phyloP scores from a whole-genome alignment of 2,888 invertebrate genomes.

The Amphipyra berbera region DNA sequence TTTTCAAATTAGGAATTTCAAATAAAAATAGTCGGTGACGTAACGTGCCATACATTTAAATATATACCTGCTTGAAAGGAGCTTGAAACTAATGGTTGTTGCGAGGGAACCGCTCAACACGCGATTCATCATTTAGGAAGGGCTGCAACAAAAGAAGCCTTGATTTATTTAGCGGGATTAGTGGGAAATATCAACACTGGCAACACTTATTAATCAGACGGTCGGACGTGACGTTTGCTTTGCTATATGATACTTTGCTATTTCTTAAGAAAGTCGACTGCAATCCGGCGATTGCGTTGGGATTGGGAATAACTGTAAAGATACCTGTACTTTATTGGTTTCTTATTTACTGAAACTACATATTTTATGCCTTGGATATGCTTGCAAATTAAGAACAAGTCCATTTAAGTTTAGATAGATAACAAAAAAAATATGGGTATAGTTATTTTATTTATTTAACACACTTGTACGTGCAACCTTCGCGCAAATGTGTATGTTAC shows the following conservation, averaged over 20 bases:
- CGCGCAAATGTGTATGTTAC: too few species aligned
- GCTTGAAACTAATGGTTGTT: conserved; percentile 56
- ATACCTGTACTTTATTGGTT: not conserved
- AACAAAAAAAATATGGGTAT: too few species aligned
- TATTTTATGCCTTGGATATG: too few species aligned
- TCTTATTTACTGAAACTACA: too few species aligned
- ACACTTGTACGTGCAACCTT: too few species aligned
- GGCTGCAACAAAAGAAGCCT: conserved; percentile 59
- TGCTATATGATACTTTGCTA: conserved; percentile 21
- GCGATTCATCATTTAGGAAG: conserved; percentile 69
- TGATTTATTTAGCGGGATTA: conserved; percentile 63
- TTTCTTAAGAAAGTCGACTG: conserved; percentile 19
- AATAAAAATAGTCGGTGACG: conserved; percentile 23
- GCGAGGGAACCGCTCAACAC: conserved; percentile 49
- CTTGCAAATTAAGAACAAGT: too few species aligned
- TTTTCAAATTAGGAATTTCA: not conserved
- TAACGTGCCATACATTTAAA: conserved; percentile 20
- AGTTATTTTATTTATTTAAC: too few species aligned
- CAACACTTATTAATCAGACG: conserved; percentile 49
- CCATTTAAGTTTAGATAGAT: too few species aligned
- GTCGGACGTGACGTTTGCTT: conserved; percentile 28
- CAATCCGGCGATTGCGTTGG: not conserved
- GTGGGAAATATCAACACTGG: conserved; percentile 46
- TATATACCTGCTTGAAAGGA: conserved; percentile 33
- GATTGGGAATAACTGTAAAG: conserved; percentile 1